Conservation (phyloP, 2,888 invertebrate genomes). For the Drosophila tripunctata region DNA sequence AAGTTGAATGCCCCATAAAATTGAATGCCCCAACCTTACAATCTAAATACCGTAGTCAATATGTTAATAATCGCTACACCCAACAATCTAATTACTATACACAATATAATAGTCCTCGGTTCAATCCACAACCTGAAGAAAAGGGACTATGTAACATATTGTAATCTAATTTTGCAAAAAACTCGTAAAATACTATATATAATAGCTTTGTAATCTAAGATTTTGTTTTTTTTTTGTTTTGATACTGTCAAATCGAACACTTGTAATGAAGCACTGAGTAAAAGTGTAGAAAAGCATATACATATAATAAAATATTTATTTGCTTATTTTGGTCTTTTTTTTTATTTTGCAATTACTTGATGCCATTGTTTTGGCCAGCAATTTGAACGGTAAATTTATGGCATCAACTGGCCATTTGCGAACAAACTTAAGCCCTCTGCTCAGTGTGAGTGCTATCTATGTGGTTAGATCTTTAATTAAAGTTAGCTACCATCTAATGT, state of each 20-base stretch:
- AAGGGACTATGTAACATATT: too few relatives aligned
- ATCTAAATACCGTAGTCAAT: too few relatives aligned
- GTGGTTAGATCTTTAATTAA: slow-evolving; percentile 67
- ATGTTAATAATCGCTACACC: too few relatives aligned
- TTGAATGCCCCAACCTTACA: too few relatives aligned
- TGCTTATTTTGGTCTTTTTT: slow-evolving; percentile 1
- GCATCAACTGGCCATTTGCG: slow-evolving; percentile 30
- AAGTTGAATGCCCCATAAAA: too few relatives aligned
- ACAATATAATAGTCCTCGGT: too few relatives aligned
- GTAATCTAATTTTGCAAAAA: too few relatives aligned
- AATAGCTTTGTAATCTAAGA: neutral
- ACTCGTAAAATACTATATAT: neutral
- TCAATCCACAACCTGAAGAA: too few relatives aligned
- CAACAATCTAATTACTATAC: too few relatives aligned
- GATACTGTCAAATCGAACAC: neutral
- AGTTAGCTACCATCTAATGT: slow-evolving; percentile 37
- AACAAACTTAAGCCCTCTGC: slow-evolving; percentile 8
- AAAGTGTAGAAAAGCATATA: neutral
- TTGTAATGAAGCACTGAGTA: too few relatives aligned
- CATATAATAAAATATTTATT: neutral
- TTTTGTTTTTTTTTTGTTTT: neutral
- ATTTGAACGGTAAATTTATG: slow-evolving; percentile 55
- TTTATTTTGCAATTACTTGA: slow-evolving; percentile 25
- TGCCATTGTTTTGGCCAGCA: slow-evolving; percentile 19
- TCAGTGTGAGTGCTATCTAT: slow-evolving; percentile 44